Base-by-base conservation (phyloP, 64 coral and sea anemone species). In the Astreopora myriophthalma region DNA sequence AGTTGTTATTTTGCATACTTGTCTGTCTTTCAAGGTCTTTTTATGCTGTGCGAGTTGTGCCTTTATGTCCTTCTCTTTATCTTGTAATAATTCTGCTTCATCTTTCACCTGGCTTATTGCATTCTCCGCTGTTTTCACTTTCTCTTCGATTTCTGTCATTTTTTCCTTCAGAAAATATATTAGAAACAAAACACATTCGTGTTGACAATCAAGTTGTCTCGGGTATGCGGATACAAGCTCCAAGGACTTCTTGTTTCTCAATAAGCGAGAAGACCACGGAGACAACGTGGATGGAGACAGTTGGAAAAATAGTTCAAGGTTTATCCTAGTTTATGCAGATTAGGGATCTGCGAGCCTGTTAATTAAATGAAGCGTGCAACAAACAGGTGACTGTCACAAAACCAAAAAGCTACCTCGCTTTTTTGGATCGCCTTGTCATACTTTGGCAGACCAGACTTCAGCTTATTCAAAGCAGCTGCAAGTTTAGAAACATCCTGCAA, bases 11-110 rank as follows among this genome's bases (percentile, higher is more conserved):
- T n/a, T n/a, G 16, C 8, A 9, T 58, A 79, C 76, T 44, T 58
- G 46, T 79, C 57, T 79, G 3, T 79, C 76, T 79, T 58, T 79
- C 3, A 79, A 27, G 31, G 76, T 33, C 12, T 79, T 79, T 57
- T 79, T 79, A 44, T 5, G 31, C 20, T 79, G 2, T 33, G 55
- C 24, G 8, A 52, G 48, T 22, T 79, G 26, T 32, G 28, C 1
- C 3, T 9, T 7, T 3, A 11, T 30, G 30, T 58, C 16, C 17
- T 79, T 24, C 48, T 79, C 27, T 49, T 57, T 44, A 8, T 4
- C 48, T 24, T 60, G 27, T 28, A 79, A 34, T 5, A 4, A 28
- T 4, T 55, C 46, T 58, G 76, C 76, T 8, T 79, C 46, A 32
- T 29, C 6, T 79, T 19, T 55, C 14, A 79, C 1, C 46, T 32